Conservation (phyloP, 53 echinoderm and acorn worm genomes). For the Echinometra lucunter region DNA sequence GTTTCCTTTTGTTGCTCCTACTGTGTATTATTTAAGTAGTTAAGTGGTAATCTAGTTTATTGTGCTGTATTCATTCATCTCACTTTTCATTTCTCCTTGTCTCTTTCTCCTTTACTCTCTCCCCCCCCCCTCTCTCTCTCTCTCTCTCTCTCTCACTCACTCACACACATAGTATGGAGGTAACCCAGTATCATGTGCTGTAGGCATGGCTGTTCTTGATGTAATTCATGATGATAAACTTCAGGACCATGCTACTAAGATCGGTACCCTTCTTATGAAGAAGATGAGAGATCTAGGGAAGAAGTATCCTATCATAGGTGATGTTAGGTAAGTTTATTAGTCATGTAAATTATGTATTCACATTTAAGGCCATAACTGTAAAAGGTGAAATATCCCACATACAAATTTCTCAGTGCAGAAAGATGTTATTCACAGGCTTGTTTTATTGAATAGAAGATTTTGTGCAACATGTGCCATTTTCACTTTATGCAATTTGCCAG, state of each 20-base stretch:
- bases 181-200: slow-evolving; percentile 93
- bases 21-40: slow-evolving; percentile 61
- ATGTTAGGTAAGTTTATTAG: slow-evolving; percentile 79
- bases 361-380: no score
- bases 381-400: no score
- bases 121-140: neutral
- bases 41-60: slow-evolving; percentile 95
- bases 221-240: slow-evolving; percentile 87
- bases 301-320: slow-evolving; percentile 78
- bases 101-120: neutral
- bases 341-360: no score
- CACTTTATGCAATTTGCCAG: no score
- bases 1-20: neutral
- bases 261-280: slow-evolving; percentile 77
- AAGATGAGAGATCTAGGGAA: slow-evolving; percentile 76
- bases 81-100: neutral
- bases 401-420: neutral
- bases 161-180: slow-evolving; percentile 83
- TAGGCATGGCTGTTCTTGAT: slow-evolving; percentile 88
- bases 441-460: no score
- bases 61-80: slow-evolving; percentile 71
- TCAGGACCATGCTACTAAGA: slow-evolving; percentile 77
- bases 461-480: no score
- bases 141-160: neutral
- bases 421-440: no score